Evolutionary conservation across 2,888 invertebrate species (phyloP).

Genomic region (Lamproptera curius): DNA sequence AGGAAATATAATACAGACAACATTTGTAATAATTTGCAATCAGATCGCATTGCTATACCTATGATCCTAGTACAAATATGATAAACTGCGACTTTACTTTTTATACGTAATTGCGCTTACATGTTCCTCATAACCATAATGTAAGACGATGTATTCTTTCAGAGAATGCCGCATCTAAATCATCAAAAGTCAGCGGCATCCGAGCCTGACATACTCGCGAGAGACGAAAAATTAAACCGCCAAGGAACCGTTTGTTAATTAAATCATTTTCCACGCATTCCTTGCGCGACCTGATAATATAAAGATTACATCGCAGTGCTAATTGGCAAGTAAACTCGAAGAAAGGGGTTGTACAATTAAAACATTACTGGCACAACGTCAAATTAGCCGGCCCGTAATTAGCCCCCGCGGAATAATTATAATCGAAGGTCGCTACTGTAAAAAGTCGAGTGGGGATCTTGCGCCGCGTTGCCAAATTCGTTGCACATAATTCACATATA

Average conservation of each 20-base stretch:
- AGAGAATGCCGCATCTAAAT: too few relatives aligned
- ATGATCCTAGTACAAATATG: too few relatives aligned
- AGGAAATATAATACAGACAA: too few relatives aligned
- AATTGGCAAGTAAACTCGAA: conserved; percentile 53
- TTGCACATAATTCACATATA: conserved; percentile 26
- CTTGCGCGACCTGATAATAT: conserved; percentile 39
- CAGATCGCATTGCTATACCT: too few relatives aligned
- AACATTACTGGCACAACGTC: conserved; percentile 66
- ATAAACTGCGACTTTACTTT: too few relatives aligned
- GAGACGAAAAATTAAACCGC: conserved; percentile 17
- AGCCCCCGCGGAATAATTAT: conserved; percentile 63
- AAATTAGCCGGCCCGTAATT: conserved; percentile 69
- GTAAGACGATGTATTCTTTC: too few relatives aligned
- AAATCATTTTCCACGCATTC: conserved; percentile 30
- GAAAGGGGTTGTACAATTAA: conserved; percentile 65
- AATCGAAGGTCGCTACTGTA: conserved; percentile 67
- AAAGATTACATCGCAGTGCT: conserved; percentile 52
- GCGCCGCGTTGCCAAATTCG: conserved; percentile 42
- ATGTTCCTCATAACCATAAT: too few relatives aligned
- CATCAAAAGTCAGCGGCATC: conserved; percentile 9
- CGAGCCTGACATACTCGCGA: conserved; percentile 32
- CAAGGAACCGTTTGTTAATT: conserved; percentile 24
- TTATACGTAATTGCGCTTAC: too few relatives aligned
- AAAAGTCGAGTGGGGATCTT: conserved; percentile 64
- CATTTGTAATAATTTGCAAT: too few relatives aligned